These are phyloP conservation scores for Pachycephus smyrnensis DNA, from an alignment of 2,888 invertebrate genomes.

Conservation along the genomic window DNA sequence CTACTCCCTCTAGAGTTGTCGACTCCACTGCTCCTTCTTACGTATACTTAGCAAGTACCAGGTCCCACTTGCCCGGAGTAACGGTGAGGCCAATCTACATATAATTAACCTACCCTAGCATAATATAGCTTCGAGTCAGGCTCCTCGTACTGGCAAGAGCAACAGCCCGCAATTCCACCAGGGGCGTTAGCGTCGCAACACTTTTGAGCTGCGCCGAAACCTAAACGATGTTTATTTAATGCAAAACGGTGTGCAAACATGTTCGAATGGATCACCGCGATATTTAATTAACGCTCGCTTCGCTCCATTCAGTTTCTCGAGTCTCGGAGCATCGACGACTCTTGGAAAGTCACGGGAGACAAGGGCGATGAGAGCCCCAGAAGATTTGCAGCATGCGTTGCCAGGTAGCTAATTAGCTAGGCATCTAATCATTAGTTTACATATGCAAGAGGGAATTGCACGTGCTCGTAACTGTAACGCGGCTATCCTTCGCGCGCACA, in stretches of 20 bases:
- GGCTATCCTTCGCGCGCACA: slow-evolving; percentile 3
- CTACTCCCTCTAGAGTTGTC: slow-evolving; percentile 14
- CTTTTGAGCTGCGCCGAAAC: background rate
- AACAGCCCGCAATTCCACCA: background rate
- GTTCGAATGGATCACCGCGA: background rate
- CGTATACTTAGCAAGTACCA: background rate
- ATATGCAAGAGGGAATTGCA: background rate
- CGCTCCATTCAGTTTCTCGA: no score
- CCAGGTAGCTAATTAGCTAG: no score
- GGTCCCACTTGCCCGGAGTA: slow-evolving; percentile 14
- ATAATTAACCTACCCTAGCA: slow-evolving; percentile 30
- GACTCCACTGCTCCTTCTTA: slow-evolving; percentile 8
- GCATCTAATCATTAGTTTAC: no score
- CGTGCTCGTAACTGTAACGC: no score
- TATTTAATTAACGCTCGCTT: background rate
- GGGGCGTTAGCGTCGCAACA: background rate
- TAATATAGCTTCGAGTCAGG: slow-evolving; percentile 8
- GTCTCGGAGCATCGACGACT: no score
- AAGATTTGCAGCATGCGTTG: no score
- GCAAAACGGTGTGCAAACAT: background rate
- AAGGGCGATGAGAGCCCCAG: no score
- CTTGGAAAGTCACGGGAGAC: no score
- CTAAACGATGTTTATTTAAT: background rate
- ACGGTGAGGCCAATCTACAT: slow-evolving; percentile 35
- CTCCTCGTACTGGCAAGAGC: background rate